phyloP scores from a whole-genome alignment of 2,888 invertebrate species.

The Cartodere bifasciata region DNA sequence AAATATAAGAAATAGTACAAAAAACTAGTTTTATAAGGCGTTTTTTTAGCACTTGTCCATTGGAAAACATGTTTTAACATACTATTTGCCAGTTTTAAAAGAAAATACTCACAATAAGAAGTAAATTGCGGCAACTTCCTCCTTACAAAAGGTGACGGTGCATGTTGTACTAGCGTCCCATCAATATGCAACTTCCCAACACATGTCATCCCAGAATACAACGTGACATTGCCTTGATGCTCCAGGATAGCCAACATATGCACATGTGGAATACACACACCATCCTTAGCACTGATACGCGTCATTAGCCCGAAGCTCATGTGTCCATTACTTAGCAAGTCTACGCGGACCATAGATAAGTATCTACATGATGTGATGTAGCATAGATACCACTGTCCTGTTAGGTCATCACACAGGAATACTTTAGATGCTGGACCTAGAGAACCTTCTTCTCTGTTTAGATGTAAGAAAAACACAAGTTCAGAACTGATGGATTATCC shows the following conservation, averaged over 20 bases:
- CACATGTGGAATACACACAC: conserved; percentile 58
- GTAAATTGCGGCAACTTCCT: conserved; percentile 31
- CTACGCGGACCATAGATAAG: conserved; percentile 55
- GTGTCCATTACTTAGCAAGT: conserved; percentile 51
- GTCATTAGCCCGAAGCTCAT: conserved; percentile 64
- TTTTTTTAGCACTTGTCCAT: too few species aligned
- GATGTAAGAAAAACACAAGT: too few species aligned
- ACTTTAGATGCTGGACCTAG: conserved; percentile 61
- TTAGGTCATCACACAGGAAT: conserved; percentile 74
- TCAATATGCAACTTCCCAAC: conserved; percentile 77
- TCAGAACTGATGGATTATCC: too few species aligned
- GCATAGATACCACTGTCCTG: conserved; percentile 74
- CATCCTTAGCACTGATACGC: conserved; percentile 71
- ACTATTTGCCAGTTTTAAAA: too few species aligned
- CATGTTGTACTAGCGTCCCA: conserved; percentile 48
- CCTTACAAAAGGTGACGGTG: conserved; percentile 38
- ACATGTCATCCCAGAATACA: conserved; percentile 72
- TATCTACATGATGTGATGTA: conserved; percentile 54
- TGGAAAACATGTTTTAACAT: too few species aligned
- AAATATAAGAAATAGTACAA: too few species aligned
- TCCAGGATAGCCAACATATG: conserved; percentile 79
- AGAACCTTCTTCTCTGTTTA: too few species aligned
- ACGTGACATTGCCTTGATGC: conserved; percentile 58
- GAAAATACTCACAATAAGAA: too few species aligned
- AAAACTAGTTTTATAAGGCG: too few species aligned